Evolutionary conservation across 2,888 invertebrate species (phyloP), one percentile per base, ranked within the genome.

Genomic region (Tetropium fuscum): DNA sequence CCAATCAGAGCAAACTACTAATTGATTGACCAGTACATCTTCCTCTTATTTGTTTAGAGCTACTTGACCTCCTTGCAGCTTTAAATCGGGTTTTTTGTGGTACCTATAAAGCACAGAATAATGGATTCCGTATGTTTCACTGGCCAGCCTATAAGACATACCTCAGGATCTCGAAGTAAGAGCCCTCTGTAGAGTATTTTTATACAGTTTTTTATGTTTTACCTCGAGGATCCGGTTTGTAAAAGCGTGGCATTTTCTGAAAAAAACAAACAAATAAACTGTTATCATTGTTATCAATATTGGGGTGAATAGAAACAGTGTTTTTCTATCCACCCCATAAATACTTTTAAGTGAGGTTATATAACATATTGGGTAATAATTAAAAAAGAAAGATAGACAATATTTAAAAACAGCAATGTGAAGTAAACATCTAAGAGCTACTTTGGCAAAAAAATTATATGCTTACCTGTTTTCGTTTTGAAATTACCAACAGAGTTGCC

Each of bases 21-120:
- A 20, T 10, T 48, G 48, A 6, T 48, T 4, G 8, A 48, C 30
- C 11, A 48, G 19, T 48, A 47, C 16, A 48, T 34, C 32, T 48
- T 32, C 15, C 20, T 48, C 48, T 34, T 30, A 34, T 49, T 49
- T 36, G 10, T 22, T 34, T 38, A 48, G 48, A 48, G 19, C 18
- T 48, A 30, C 32, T 48, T 48, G 47, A 8, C 47, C 47, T 48
- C 32, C 47, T 16, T 48, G 49, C 10, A 8, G 49, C 34, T 49
- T 49, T 49, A 49, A 36, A 36, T 49, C 36, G 34, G 22, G 49
- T n/a, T 49, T 49, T 49, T 49, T 49, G 11, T 49, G 36, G 22
- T 27, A n/a, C 2, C 27, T 7, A 27, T 27, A 27, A 27, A 27
- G 27, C 6, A 27, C 27, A 27, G 27, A 27, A 27, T 27, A 27